Evolutionary conservation across 1,140 invertebrate genomes (phyloP), one percentile per base, ranked within the genome.

Genomic region (Monomorium pharaonis): DNA sequence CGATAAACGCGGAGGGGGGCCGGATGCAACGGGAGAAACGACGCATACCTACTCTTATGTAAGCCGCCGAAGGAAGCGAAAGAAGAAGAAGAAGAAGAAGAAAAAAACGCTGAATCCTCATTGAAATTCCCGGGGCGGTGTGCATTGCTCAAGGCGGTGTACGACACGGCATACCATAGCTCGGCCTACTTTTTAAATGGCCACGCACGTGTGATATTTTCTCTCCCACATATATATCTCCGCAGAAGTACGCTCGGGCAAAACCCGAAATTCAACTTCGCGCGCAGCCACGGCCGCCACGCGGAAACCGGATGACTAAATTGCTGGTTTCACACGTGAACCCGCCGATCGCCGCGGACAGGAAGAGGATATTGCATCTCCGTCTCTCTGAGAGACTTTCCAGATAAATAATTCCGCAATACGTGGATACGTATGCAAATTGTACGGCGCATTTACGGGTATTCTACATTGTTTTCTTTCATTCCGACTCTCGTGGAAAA

Each of bases 171-270:
- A 77, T 49, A 77, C 24, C 21, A 33, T 21, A 24, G 24, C 24
- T 14, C 51, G 65, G 30, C 67, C 78, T 83, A 83, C 78, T 83
- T 83, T 58, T 83, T 74, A 51, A 74, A 60, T 44, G 24, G 42
- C 49, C 63, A 33, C 47, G 24, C 21, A 33, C 47, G 24, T 16
- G 33, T 18, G 24, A 54, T 44, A 27, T 27, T 81, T 81, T 81
- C 63, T 69, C 49, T 81, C 47, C 76, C 60, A 65, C 42, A 18
- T 33, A 65, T 33, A 65, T 47, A 65, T 81, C 33, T 72, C 58
- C 16, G 18, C 7, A n/a, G 16, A 42, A 63, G n/a, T n/a, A 76
- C 37, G 16, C 21, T 42, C 10, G 2, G 5, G 24, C 37, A 7
- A 62, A 76, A 62, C 16, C 21, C 42, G 37, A 63, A 77, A 77